Evolutionary conservation across 2,797 vertebrate species (phyloP).

Genomic region (Helostoma temminkii): DNA sequence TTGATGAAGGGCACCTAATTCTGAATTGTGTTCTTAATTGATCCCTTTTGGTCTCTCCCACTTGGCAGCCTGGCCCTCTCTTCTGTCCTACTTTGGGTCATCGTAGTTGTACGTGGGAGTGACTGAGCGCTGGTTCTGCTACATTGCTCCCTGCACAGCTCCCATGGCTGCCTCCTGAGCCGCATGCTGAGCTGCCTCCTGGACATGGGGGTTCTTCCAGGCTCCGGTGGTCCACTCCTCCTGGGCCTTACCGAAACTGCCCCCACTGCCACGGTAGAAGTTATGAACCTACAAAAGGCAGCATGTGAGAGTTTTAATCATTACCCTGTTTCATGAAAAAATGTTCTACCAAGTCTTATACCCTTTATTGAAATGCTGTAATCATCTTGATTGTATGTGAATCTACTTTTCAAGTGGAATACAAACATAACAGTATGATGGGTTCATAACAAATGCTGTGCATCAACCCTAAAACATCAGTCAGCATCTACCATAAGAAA

Average conservation of each 20-base stretch:
- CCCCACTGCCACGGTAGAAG: conserved; percentile 96
- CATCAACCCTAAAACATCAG: no score
- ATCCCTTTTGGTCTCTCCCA: conserved; percentile 75
- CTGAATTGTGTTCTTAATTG: conserved; percentile 76
- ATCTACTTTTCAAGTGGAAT: no score
- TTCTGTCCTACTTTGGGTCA: conserved; percentile 92
- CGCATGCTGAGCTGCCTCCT: conserved; percentile 93
- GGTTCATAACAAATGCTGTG: no score
- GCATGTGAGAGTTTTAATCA: neutral
- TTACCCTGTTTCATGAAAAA: neutral
- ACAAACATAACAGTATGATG: no score
- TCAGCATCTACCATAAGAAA: no score
- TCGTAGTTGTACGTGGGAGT: conserved; percentile 97
- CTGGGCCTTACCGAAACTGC: conserved; percentile 96
- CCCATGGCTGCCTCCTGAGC: conserved; percentile 95
- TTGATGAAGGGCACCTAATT: conserved; percentile 76
- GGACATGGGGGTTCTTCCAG: conserved; percentile 98
- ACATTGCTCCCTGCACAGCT: conserved; percentile 91
- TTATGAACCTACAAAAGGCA: conserved; percentile 89
- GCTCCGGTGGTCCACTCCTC: conserved; percentile 97
- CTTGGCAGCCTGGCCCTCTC: conserved; percentile 42
- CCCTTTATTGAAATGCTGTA: no score
- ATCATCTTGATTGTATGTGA: no score
- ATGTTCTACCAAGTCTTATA: neutral
- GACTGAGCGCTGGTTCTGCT: conserved; percentile 91